phyloP scores from a whole-genome alignment of 2,113 vertebrate species.

The Felis catus region F.catus_Fca126_mat1.0 CM031411.1:117234001-117234500 shows the following conservation, averaged over 20 bases:
- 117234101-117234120: neutral
- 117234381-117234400: neutral
- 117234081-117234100: neutral
- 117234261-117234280: neutral
- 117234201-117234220: slow-evolving; percentile 72
- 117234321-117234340: neutral
- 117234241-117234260: neutral
- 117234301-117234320: neutral
- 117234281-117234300: neutral
- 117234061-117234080: neutral
- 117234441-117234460: neutral
- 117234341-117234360: neutral
- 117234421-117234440: neutral
- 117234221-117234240: neutral
- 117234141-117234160: neutral
- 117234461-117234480: neutral
- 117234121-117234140: neutral
- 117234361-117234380: neutral
- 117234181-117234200: slow-evolving; percentile 3
- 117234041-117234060: neutral
- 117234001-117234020: neutral
- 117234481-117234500: neutral
- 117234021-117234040: neutral
- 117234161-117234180: neutral
- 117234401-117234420: neutral